phyloP scores from a whole-genome alignment of 2,888 invertebrate species.

The Lasioglossum pauxillum region DNA sequence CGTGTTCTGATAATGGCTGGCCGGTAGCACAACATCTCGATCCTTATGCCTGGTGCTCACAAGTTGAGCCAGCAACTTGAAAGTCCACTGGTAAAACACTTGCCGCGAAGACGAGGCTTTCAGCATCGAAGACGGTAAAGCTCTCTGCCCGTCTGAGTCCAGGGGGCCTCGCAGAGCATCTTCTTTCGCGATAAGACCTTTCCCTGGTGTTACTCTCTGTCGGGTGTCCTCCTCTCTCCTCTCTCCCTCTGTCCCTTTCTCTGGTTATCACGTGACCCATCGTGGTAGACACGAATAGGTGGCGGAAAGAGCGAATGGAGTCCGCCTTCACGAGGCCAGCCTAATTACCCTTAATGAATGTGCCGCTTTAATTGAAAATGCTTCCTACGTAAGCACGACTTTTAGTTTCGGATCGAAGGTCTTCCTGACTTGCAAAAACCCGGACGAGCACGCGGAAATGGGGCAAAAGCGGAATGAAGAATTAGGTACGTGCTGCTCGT shows the following conservation, averaged over 20 bases:
- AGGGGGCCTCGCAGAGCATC: slow-evolving; percentile 26
- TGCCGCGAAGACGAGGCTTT: slow-evolving; percentile 36
- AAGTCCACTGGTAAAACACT: slow-evolving; percentile 53
- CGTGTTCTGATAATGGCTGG: slow-evolving; percentile 34
- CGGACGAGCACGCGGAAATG: slow-evolving; percentile 23
- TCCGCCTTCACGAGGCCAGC: slow-evolving; percentile 24
- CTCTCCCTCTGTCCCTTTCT: background rate
- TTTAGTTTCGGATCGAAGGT: slow-evolving; percentile 50
- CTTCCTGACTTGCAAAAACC: slow-evolving; percentile 51
- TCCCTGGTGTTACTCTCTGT: slow-evolving; percentile 29
- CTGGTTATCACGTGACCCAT: slow-evolving; percentile 52
- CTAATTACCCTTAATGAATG: slow-evolving; percentile 73
- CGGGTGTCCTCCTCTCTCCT: background rate
- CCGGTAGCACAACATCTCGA: slow-evolving; percentile 27
- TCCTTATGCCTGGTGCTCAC: background rate
- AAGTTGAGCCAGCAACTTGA: slow-evolving; percentile 18
- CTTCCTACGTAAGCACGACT: slow-evolving; percentile 51
- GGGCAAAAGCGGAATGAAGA: slow-evolving; percentile 37
- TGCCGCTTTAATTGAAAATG: slow-evolving; percentile 69
- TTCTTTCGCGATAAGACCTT: slow-evolving; percentile 59
- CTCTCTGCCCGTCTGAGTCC: slow-evolving; percentile 11
- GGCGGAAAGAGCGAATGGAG: slow-evolving; percentile 14
- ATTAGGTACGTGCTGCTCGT: slow-evolving; percentile 36
- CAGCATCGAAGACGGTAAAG: slow-evolving; percentile 34
- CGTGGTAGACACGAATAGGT: slow-evolving; percentile 42